Base-by-base conservation (phyloP, 2,797 vertebrate genomes). In the Chaetodon trifasciatus region DNA sequence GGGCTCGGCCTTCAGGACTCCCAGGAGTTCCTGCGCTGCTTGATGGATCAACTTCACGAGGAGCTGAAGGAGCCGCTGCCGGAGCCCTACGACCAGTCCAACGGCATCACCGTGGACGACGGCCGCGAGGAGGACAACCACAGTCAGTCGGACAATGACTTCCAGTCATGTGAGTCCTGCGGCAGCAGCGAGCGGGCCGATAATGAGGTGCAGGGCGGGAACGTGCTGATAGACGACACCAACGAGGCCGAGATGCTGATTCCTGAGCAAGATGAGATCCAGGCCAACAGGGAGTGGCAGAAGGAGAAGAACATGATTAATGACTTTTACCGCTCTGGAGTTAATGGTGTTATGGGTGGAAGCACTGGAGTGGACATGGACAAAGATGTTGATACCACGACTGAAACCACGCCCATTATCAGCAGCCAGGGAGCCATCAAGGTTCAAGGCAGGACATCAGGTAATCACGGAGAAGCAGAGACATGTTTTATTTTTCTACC, bases 1-100 rank as follows among this genome's bases (percentile, higher is more conserved):
- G 24, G 4, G 1, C 39, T 32, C 16, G 28, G 9, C 57, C 10
- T 35, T 19, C 85, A 99, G 98, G 98, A 99, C 75, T 99, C 98
- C 46, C 98, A 99, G 92, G 98, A 99, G 91, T 99, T 99, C 92
- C 93, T 99, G 83, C 97, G 98, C 77, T 99, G 98, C 88, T 88
- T 99, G 65, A 99, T 99, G 98, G 98, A 99, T 94, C 96, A 99
- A 75, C 97, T 99, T 75, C 98, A 99, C 37, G 98, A 99, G 88
- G 98, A 99, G 86, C 93, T 99, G 78, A 99, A 99, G 87, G 98
- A 99, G 85, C 91, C 92, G 0, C 66, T 97, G 81, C 88, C 96
- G 6, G 97, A 99, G 83, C 90, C 94, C 3, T 96, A 96, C 39
- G 97, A 98, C 87, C 93, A 94, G 52, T 94, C 94, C 60, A 94